Base-by-base conservation (phyloP, 2,797 vertebrate genomes). In the Epinephelus coioides region DNA sequence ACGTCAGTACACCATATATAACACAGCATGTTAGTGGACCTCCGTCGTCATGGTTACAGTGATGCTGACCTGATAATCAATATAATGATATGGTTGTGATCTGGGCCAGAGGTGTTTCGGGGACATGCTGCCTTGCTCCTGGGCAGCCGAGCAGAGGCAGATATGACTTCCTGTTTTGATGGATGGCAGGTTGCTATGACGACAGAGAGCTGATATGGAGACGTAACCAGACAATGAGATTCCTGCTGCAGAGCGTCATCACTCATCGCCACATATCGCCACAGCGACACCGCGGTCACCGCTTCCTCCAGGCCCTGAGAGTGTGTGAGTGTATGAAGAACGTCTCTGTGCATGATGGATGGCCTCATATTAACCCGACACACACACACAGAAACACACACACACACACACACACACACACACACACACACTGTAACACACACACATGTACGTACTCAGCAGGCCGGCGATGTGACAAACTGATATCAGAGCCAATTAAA, bases 281-380 rank as follows among this genome's bases (percentile, higher is more conserved):
- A 75, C 40, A 13, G 72, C 46, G 2, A 72, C 60, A 2, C 60
- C 3, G 13, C 49, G 74, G 81, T 83, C 89, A 84, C 49, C 1
- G 3, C 61, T 81, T 80, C 84, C 86, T 88, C 61, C 72, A 73
- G 81, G 84, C 75, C 30, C 0, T 34, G 49, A 53, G 55, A 79
- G 54, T 67, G 71, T 66, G 56, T 74, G 60, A 63, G 38, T 71
- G 49, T 76, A 70, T 55, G 56, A 70, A 67, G 72, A 53, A 76
- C 4, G 14, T 62, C 67, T 70, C 64, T 68, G 56, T 75, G 62
- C 75, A 66, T 86, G 87, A 89, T 85, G 66, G 76, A 86, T 83
- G 70, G 55, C 53, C 61, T 88, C 74, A 95, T 93, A 94, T 95
- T 95, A 96, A 95, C 92, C 95, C 73, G 94, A 95, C 89, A 94